Conservation (phyloP, 2,888 invertebrate species). For the Cylloceria caligata region DNA sequence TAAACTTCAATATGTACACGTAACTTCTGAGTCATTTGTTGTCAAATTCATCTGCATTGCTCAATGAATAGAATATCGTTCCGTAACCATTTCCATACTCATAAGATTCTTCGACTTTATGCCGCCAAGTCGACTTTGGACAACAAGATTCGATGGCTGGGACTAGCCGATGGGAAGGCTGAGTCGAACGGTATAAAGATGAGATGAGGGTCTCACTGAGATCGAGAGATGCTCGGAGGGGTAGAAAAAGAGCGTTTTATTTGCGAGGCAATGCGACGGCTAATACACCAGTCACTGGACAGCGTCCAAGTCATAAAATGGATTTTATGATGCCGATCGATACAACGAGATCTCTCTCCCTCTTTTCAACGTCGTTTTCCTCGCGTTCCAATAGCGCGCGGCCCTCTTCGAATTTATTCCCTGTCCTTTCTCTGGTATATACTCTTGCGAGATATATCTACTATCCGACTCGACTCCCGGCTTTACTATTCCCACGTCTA, state of each 20-base stretch:
- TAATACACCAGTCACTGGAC: slow-evolving; percentile 84
- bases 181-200: slow-evolving; percentile 44
- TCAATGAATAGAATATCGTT: neutral
- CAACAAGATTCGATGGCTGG: slow-evolving; percentile 53
- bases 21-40: neutral
- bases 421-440: slow-evolving; percentile 51
- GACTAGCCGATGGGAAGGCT: slow-evolving; percentile 52
- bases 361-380: slow-evolving; percentile 71
- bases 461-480: slow-evolving; percentile 63
- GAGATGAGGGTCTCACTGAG: slow-evolving; percentile 60
- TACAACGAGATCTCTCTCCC: slow-evolving; percentile 79
- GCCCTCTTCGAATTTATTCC: slow-evolving; percentile 61
- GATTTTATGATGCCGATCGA: slow-evolving; percentile 84
- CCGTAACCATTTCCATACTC: neutral
- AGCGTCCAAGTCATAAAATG: slow-evolving; percentile 84
- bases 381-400: slow-evolving; percentile 59
- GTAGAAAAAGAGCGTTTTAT: slow-evolving; percentile 81
- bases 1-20: no score
- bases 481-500: slow-evolving; percentile 73
- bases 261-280: slow-evolving; percentile 83
- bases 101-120: slow-evolving; percentile 30
- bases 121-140: slow-evolving; percentile 46
- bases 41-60: neutral
- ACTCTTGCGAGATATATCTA: slow-evolving; percentile 51
- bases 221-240: slow-evolving; percentile 59